Evolutionary conservation across 2,797 vertebrate genomes (phyloP), one percentile per base, ranked within the genome.

Genomic region (Parambassis ranga): DNA sequence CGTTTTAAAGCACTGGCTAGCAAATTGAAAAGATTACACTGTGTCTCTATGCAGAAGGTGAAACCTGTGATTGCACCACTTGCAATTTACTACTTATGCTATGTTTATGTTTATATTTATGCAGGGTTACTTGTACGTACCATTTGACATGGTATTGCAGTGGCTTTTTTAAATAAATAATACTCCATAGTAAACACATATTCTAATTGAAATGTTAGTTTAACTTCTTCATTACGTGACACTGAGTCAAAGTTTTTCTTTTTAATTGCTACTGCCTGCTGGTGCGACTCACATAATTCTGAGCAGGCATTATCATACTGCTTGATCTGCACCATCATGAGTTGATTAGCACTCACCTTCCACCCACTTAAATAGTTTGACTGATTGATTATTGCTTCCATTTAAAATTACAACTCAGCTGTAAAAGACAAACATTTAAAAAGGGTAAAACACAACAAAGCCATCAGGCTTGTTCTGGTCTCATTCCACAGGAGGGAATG

Each of bases 1-100:
- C 60, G 52, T 75, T 86, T 79, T 77, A 44, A 67, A 77, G 51
- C 48, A 27, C 23, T 19, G 16, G 2, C 11, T 31, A 41, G 4
- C 49, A 37, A n/a, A 50, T 49, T 71, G 37, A 67, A 71, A 65
- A 42, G 41, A 22, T 52, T 62, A 7, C 15, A 26, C 15, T 23
- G 8, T 14, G 8, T 23, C 36, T 41, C 69, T 14, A 19, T 32
- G 10, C 28, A 39, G 46, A 61, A 6, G 57, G 48, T 69, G 32
- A 51, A 62, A 67, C 18, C 6, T 3, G 11, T 0, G 11, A 13
- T 18, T n/a, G n/a, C n/a, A n/a, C n/a, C n/a, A n/a, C n/a, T 44
- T 44, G 42, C 42, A 3, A 10, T 15, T 28, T 28, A 4, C 26
- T 10, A 8, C 10, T 9, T 27, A 4, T 1, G 4, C 22, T 22